Evolutionary conservation across 2,797 vertebrate genomes (phyloP).

Genomic region (Okamejei kenojei): DNA sequence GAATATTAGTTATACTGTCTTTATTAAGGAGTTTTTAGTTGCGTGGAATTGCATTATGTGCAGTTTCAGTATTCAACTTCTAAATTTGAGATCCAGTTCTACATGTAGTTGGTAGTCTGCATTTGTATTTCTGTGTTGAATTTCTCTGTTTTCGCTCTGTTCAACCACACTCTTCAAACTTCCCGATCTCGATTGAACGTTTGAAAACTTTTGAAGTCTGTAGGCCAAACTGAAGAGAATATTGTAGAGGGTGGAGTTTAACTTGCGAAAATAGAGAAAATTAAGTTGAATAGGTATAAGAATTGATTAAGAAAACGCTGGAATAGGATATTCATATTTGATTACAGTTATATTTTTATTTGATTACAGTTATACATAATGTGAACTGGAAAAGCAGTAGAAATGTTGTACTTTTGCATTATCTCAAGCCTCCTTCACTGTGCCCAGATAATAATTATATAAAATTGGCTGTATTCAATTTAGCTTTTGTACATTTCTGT

Average conservation of each 20-base stretch:
- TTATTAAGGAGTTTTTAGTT: neutral
- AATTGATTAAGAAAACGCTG: neutral
- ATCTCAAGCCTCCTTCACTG: neutral
- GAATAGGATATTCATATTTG: neutral
- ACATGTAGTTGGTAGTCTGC: neutral
- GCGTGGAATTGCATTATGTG: neutral
- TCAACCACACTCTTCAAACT: neutral
- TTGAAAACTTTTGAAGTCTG: neutral
- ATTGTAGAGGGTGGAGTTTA: neutral
- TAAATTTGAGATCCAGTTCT: neutral
- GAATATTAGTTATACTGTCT: neutral
- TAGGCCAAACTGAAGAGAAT: neutral
- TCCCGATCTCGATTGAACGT: neutral
- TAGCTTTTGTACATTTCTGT: neutral
- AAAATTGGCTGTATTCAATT: conserved; percentile 8
- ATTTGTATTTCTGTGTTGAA: neutral
- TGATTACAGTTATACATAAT: neutral
- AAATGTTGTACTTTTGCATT: neutral
- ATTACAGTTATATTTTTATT: no score
- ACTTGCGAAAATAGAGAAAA: neutral
- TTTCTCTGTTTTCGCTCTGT: neutral
- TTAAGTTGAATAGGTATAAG: neutral
- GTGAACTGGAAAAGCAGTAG: neutral
- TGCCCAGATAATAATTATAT: neutral
- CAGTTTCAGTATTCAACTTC: neutral